These are phyloP conservation scores for Globicephala melas DNA, from an alignment of 2,113 vertebrate species.

Conservation along the genomic window DNA sequence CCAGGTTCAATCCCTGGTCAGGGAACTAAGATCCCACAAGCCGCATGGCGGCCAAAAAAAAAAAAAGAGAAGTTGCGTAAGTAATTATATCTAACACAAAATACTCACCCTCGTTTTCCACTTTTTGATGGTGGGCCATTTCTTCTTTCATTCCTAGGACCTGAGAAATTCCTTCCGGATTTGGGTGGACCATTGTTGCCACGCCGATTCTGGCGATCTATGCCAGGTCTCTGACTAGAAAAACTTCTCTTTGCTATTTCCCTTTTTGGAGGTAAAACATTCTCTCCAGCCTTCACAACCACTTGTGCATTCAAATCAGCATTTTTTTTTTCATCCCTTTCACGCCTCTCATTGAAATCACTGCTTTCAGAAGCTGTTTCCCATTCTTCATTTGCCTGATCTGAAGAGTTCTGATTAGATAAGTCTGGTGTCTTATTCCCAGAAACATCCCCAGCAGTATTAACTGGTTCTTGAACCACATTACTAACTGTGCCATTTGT, in stretches of 20 bases:
- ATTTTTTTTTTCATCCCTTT: constrained; percentile 94
- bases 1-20: not conserved
- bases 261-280: constrained; percentile 80
- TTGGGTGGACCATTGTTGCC: constrained; percentile 91
- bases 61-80: not conserved
- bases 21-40: not conserved
- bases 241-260: constrained; percentile 96
- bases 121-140: constrained; percentile 88
- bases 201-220: constrained; percentile 94
- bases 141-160: constrained; percentile 92
- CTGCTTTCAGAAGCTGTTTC: constrained; percentile 99
- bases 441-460: constrained; percentile 78
- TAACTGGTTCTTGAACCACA: constrained; percentile 78
- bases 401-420: constrained; percentile 99
- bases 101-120: constrained; percentile 94
- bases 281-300: constrained; percentile 83
- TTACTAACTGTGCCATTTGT: constrained; percentile 72
- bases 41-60: no score
- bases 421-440: constrained; percentile 97
- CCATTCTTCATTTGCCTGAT: constrained; percentile 99
- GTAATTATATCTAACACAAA: not conserved
- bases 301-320: constrained; percentile 83
- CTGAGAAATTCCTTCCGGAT: constrained; percentile 91
- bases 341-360: constrained; percentile 97
- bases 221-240: constrained; percentile 93